These are phyloP conservation scores for Dendrolimus pini DNA, from an alignment of 2,888 invertebrate species.

Conservation along the genomic window DNA sequence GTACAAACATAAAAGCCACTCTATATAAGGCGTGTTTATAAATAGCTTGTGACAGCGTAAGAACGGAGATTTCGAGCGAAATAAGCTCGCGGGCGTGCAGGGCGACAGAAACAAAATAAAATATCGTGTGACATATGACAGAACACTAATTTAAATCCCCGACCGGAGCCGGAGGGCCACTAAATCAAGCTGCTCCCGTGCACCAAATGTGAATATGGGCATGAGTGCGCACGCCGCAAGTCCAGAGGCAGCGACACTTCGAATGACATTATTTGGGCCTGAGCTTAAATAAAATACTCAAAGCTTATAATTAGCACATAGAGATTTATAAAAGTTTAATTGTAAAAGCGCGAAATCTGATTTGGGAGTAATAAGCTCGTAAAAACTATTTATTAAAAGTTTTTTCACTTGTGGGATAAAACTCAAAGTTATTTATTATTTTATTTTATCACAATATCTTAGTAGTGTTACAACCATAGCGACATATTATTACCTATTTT, in stretches of 20 bases:
- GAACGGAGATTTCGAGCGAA: conserved; percentile 56
- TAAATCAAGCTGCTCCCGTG: conserved; percentile 68
- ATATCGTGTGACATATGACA: conserved; percentile 64
- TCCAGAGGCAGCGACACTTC: conserved; percentile 48
- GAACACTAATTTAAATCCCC: conserved; percentile 65
- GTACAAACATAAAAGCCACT: conserved; percentile 24
- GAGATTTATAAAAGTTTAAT: no score
- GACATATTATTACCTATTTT: no score
- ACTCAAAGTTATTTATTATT: no score
- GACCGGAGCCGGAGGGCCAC: conserved; percentile 43
- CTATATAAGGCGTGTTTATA: conserved; percentile 63
- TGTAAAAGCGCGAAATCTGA: no score
- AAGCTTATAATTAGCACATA: no score
- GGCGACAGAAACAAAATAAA: conserved; percentile 52
- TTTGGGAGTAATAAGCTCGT: no score
- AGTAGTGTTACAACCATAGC: no score
- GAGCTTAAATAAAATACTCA: no score
- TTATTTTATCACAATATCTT: no score
- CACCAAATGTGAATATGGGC: conserved; percentile 55
- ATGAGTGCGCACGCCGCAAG: conserved; percentile 47
- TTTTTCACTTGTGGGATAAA: no score
- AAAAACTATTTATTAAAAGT: no score
- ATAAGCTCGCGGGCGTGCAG: conserved; percentile 37
- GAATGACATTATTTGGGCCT: conserved; percentile 8
- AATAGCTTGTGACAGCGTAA: conserved; percentile 57